Conservation (phyloP, 1,140 invertebrate species). For the Belonocnema kinseyi region DNA sequence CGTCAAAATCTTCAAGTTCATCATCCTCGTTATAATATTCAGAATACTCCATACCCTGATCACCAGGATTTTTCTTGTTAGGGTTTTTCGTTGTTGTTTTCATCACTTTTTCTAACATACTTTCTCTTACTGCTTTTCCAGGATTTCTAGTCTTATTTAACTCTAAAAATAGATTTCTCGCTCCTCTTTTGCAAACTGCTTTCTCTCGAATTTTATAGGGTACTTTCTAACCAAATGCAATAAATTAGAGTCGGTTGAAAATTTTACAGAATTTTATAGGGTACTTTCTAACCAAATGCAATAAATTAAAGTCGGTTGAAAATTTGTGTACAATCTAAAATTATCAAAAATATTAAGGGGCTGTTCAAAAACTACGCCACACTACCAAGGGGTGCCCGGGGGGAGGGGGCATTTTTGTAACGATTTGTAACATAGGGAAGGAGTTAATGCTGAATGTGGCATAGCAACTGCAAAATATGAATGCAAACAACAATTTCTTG, state of each 20-base stretch:
- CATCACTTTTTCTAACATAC: slow-evolving; percentile 43
- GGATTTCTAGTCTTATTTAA: background rate
- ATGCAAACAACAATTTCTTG: too few species aligned
- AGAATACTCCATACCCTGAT: slow-evolving; percentile 49
- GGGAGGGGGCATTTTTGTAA: too few species aligned
- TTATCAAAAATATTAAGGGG: too few species aligned
- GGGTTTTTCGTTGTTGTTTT: slow-evolving; percentile 45
- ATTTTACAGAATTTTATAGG: background rate
- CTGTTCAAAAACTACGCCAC: too few species aligned
- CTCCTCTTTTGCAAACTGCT: background rate
- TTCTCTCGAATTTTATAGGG: background rate
- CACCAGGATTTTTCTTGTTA: slow-evolving; percentile 33
- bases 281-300: background rate
- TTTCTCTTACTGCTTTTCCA: slow-evolving; percentile 7
- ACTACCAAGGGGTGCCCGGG: too few species aligned
- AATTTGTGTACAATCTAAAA: too few species aligned
- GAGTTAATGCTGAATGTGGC: too few species aligned
- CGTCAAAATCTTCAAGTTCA: too few species aligned
- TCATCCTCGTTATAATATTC: slow-evolving; percentile 51
- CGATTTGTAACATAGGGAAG: too few species aligned
- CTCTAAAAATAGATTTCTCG: background rate
- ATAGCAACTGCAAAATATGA: too few species aligned
- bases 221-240: background rate
- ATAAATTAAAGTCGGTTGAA: background rate
- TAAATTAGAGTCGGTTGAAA: background rate